These are phyloP conservation scores for Digitonthophagus gazella DNA, from an alignment of 2,888 invertebrate genomes.

Conservation along the genomic window DNA sequence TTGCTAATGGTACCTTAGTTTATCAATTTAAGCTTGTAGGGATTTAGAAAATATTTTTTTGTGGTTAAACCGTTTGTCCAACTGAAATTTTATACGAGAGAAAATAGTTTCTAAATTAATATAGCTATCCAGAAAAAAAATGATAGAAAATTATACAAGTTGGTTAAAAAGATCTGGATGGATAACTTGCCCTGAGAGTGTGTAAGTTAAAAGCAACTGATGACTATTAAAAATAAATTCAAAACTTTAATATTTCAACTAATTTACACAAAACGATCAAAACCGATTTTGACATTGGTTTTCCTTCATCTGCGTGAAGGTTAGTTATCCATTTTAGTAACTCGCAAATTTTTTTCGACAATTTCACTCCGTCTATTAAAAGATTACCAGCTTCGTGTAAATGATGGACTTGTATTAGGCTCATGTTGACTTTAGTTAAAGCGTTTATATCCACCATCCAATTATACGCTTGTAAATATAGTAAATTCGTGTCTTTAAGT, in stretches of 20 bases:
- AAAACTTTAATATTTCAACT: slow-evolving; percentile 73
- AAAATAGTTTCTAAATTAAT: too few relatives aligned
- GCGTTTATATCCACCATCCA: slow-evolving; percentile 66
- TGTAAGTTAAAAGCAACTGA: slow-evolving; percentile 67
- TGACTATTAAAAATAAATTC: slow-evolving; percentile 69
- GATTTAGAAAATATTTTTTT: too few relatives aligned
- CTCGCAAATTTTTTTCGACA: slow-evolving; percentile 53
- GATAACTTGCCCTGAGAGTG: too few relatives aligned
- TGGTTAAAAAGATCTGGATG: too few relatives aligned
- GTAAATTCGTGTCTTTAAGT: slow-evolving; percentile 60
- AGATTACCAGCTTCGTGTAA: slow-evolving; percentile 55
- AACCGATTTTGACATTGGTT: slow-evolving; percentile 75
- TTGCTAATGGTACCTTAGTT: too few relatives aligned
- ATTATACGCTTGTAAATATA: slow-evolving; percentile 54
- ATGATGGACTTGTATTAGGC: slow-evolving; percentile 56
- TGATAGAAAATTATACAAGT: too few relatives aligned
- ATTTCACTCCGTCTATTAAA: slow-evolving; percentile 55
- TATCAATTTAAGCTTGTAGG: too few relatives aligned
- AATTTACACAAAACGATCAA: slow-evolving; percentile 76
- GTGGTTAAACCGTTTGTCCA: too few relatives aligned
- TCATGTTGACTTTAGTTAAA: slow-evolving; percentile 50
- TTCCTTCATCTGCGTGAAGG: slow-evolving; percentile 67
- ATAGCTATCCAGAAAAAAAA: too few relatives aligned
- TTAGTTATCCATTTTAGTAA: slow-evolving; percentile 62
- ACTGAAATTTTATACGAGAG: too few relatives aligned